Evolutionary conservation across 2,113 vertebrate genomes (phyloP), one percentile per base, ranked within the genome.

Genomic region (Ailurus styani): DNA sequence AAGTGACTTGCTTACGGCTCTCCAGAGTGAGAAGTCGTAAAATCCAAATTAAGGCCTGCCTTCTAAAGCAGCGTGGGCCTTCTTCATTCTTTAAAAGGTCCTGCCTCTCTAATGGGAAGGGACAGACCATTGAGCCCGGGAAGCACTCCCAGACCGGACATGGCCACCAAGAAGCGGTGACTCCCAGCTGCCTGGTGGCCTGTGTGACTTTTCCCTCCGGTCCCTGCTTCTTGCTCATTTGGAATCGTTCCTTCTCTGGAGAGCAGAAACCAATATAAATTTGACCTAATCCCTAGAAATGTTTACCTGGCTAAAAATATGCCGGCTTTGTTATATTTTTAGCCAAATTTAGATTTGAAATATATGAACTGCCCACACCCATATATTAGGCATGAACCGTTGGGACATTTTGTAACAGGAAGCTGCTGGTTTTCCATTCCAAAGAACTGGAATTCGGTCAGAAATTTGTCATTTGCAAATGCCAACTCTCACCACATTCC

Each of bases 391-490:
- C 82, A 70, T 97, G 96, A 98, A 96, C 98, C 96, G 91, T 98
- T 98, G 98, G 98, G 98, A 99, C 98, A 98, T 99, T 99, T 98
- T 99, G 99, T 99, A 98, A 99, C 98, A 98, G 99, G 98, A 99
- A 98, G 97, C 98, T 98, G 97, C 98, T 98, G 98, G 98, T 98
- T 99, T 99, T 99, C 98, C 98, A 98, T 99, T 98, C 98, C 98
- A 97, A 97, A 98, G 98, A 97, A 95, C 98, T 99, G 99, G 99
- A 99, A 98, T 98, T 97, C 21, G 86, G 98, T 99, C 98, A 99
- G 98, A 98, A 95, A 90, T 98, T 98, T 98, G 98, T 98, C 98
- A 96, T 96, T 98, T 97, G 93, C 64, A 93, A 96, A 90, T 70
- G 86, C 95, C 94, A 96, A 18, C 75, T 87, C 95, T 97, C 11